phyloP scores from a whole-genome alignment of 1,140 invertebrate species.

The Teleopsis dalmanni region DNA sequence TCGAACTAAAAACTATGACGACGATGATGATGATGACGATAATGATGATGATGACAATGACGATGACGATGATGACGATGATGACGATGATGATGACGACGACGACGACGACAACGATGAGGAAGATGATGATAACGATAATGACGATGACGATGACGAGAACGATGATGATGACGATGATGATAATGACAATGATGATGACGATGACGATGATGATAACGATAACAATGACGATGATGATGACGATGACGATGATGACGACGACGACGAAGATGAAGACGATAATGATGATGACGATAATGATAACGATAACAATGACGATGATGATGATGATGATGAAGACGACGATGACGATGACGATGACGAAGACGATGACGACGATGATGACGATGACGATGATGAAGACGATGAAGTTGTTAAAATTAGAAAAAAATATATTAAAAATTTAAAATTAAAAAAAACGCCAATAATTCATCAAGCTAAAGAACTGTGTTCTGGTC shows the following conservation, averaged over 20 bases:
- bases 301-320: neutral
- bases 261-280: neutral
- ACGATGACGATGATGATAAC: neutral
- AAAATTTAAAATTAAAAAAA: conserved; percentile 30
- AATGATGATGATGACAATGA: conserved; percentile 28
- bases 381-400: conserved; percentile 12
- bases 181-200: neutral
- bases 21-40: conserved; percentile 41
- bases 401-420: neutral
- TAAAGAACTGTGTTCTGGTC: conserved; percentile 33
- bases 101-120: conserved; percentile 5
- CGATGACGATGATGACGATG: conserved; percentile 8
- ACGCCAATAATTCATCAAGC: conserved; percentile 37
- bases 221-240: neutral
- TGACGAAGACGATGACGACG: conserved; percentile 13
- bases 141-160: neutral
- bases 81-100: conserved; percentile 9
- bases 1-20: conserved; percentile 43
- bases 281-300: neutral
- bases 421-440: conserved; percentile 24
- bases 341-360: conserved; percentile 27
- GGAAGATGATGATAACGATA: conserved; percentile 1
- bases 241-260: neutral
- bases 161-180: conserved; percentile 2
- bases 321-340: neutral